These are phyloP conservation scores for Centroberyx gerrardi DNA, from an alignment of 2,797 vertebrate genomes.

Conservation along the genomic window DNA sequence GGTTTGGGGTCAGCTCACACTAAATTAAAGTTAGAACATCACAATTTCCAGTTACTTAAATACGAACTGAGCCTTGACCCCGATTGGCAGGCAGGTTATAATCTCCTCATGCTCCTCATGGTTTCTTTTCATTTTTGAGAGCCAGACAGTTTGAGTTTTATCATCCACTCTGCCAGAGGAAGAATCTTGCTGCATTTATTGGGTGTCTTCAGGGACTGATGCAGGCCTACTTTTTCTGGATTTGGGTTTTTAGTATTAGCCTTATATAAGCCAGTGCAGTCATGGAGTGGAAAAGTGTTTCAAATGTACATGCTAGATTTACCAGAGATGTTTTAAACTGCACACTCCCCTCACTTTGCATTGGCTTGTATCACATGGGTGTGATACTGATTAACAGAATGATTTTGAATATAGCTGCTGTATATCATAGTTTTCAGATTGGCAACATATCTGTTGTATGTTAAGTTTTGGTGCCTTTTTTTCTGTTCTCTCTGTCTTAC, in stretches of 20 bases:
- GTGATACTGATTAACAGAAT: conserved; percentile 9
- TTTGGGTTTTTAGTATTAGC: conserved; percentile 44
- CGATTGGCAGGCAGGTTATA: not conserved
- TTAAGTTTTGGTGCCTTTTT: conserved; percentile 18
- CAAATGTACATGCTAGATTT: not conserved
- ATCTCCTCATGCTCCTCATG: not conserved
- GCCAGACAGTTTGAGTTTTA: conserved; percentile 14
- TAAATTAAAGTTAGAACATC: too few relatives aligned
- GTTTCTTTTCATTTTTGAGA: conserved; percentile 12
- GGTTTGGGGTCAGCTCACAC: not conserved
- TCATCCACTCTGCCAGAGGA: conserved; percentile 14
- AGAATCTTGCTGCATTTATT: conserved; percentile 22
- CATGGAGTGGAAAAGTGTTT: conserved; percentile 16
- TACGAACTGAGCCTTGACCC: too few relatives aligned
- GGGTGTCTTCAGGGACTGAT: conserved; percentile 35
- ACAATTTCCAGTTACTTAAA: too few relatives aligned
- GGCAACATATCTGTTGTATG: not conserved
- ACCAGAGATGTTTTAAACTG: conserved; percentile 14
- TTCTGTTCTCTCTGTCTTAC: conserved; percentile 36
- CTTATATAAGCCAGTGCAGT: conserved; percentile 34
- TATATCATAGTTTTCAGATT: not conserved
- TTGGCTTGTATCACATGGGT: conserved; percentile 28
- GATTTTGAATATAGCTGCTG: not conserved
- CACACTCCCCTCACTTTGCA: conserved; percentile 19
- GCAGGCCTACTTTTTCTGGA: conserved; percentile 60